Base-by-base conservation (phyloP, 2,888 invertebrate genomes). In the Neoascia interrupta region DNA sequence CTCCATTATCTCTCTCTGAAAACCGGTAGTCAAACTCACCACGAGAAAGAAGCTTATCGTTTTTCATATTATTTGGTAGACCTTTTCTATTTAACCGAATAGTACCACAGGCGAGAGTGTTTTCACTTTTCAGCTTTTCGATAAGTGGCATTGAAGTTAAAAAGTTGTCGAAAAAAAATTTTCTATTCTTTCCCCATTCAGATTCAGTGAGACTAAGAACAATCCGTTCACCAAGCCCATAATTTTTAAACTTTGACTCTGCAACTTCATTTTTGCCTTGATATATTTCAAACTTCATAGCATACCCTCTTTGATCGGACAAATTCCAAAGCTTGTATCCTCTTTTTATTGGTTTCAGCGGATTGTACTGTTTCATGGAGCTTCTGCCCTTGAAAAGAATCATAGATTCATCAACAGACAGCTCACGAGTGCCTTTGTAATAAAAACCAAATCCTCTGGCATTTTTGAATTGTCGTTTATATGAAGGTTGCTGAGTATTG, bases 381-480 rank as follows among this genome's bases (percentile, higher is more conserved):
- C 26, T 64, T 16, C 49, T 47, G 10, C 19, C 56, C 19, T 49
- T 49, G 61, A 61, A 61, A 39, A 61, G 15, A 16, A 41, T 41
- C 21, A 18, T 26, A 23, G 41, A 43, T 16, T 68, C 41, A 8
- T 60, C 18, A 51, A 34, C 64, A 49, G 41, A 66, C 60, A 61
- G 45, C 31, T 31, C 54, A 70, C 66, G 66, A 23, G 36, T 56
- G 16, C 28, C n/a, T 23, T 64, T n/a, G 43, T 41, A 41, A 21
- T 8, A 5, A 10, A 21, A 18, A 13, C 21, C 21, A 11, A 41
- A 11, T 79, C 23, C 66, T 36, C 56, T 0, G 51, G 54, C 60
- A 70, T 70, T 19, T 43, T 58, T 26, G 43, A 28, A 43, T 63
- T 75, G 56, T 75, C 69, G 43, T 58, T 56, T 6, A 75, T 19